Evolutionary conservation across 2,113 vertebrate species (phyloP), one percentile per base, ranked within the genome.

Genomic region (Tachycineta bicolor): DNA sequence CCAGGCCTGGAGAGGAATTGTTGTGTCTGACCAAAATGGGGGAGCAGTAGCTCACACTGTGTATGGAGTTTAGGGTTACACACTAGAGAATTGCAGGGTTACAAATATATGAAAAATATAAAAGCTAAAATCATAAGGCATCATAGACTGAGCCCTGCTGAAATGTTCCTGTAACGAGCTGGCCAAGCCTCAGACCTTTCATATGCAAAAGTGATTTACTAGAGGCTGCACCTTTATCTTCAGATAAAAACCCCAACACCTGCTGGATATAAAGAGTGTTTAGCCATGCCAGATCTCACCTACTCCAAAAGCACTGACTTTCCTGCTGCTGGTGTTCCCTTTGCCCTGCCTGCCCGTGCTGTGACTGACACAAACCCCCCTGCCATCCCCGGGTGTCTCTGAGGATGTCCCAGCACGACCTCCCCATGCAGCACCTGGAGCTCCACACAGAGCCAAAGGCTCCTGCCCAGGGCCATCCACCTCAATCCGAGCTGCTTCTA

Each of bases 401-500:
- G 31, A 59, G 24, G 34, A 12, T 19, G 19, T 41, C 37, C 1
- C 24, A 12, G 43, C 9, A 8, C 9, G 25, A 10, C n/a, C 55
- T 29, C 26, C 25, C 33, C 39, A 22, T 16, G 37, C 29, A 34
- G 44, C 10, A 9, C 21, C 56, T 26, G 12, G 2, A 65, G 23
- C 31, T 39, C 11, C 3, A 0, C 4, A 3, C 15, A 13, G 21
- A 81, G 73, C 31, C 63, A 43, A 21, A 18, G 4, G 3, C 29
- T 79, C 33, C 1, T n/a, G 50, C 58, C 85, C 52, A 53, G 60
- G 29, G 23, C 34, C 14, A 20, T 4, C 24, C 62, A 46, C 12
- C 5, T 2, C 2, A 5, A 10, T 8, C 5, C 1, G 26, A 62
- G 39, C 19, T 64, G 21, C 19, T 37, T 52, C 52, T 34, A 0